A percentile compares a stretch with the other conserved stretches of the same genome.
Conservation (phyloP, 92 coral and sea anemone species). For the Porites lobata region DNA sequence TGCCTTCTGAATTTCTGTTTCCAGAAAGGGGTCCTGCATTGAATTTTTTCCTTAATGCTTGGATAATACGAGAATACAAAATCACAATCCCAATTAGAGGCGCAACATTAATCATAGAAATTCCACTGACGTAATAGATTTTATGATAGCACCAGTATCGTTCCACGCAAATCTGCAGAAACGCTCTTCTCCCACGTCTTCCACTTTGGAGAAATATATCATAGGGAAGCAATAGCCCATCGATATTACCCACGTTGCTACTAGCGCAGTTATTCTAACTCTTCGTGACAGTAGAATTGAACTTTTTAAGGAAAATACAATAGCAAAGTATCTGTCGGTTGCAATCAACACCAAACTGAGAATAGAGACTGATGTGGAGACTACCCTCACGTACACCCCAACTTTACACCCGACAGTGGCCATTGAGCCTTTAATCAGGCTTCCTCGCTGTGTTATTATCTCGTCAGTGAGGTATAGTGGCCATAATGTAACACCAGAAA, state of each 20-base stretch:
- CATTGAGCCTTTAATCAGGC: conserved; percentile 27
- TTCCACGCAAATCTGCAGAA: conserved; percentile 30
- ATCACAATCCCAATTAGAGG: conserved; percentile 1
- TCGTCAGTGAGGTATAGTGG: conserved; percentile 13
- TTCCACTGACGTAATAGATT: background rate
- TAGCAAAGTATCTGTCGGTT: conserved; percentile 27
- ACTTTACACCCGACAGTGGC: conserved; percentile 36
- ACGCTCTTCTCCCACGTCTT: background rate
- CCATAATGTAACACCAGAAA: too few relatives aligned
- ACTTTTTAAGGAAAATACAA: conserved; percentile 21
- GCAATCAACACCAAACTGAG: conserved; percentile 34
- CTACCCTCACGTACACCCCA: conserved; percentile 5
- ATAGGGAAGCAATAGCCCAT: conserved; percentile 9
- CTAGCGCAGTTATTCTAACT: background rate
- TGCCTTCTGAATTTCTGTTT: background rate
- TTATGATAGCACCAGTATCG: background rate
- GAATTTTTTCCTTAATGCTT: background rate
- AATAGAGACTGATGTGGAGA: conserved; percentile 11
- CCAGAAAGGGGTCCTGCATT: background rate
- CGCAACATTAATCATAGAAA: background rate
- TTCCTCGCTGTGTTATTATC: conserved; percentile 27
- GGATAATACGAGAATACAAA: background rate
- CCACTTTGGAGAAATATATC: conserved; percentile 14
- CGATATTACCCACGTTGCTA: conserved; percentile 27
- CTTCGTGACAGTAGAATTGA: background rate